A percentile compares a stretch with the other conserved stretches of the same genome.
Evolutionary conservation across 2,797 vertebrate species (phyloP).

Genomic region (Oreochromis grahami): DNA sequence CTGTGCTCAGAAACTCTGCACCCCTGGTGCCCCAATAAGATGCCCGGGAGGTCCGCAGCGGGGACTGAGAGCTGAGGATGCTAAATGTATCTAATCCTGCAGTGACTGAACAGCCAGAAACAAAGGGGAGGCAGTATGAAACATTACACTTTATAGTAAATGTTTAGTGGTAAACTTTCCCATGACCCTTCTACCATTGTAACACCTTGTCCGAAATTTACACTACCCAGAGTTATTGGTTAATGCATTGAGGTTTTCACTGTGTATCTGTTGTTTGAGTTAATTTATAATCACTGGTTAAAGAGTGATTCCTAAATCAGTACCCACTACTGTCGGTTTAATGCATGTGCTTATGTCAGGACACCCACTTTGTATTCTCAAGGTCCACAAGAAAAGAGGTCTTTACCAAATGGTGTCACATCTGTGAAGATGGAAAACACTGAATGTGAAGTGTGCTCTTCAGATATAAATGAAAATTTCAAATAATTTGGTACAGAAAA

Average conservation of each 20-base stretch:
- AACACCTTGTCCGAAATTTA: background rate
- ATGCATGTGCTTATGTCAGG: background rate
- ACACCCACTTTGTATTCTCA: background rate
- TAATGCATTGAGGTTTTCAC: background rate
- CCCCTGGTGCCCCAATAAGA: constrained; percentile 42
- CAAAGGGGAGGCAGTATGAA: constrained; percentile 32
- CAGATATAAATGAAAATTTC: background rate
- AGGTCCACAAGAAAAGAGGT: background rate
- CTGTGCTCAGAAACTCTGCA: constrained; percentile 41
- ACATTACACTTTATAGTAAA: constrained; percentile 42
- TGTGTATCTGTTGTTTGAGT: background rate
- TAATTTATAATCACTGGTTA: background rate
- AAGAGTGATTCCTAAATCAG: background rate
- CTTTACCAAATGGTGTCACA: background rate
- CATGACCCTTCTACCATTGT: constrained; percentile 45
- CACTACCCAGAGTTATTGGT: background rate
- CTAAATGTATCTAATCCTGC: constrained; percentile 50
- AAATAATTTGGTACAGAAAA: background rate
- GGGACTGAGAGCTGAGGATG: background rate
- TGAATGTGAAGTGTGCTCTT: background rate
- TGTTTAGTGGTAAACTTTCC: constrained; percentile 59
- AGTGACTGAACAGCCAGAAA: constrained; percentile 50
- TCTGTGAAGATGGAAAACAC: background rate
- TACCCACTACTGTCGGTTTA: background rate
- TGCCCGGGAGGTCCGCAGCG: background rate